Base-by-base conservation (phyloP, 1,140 invertebrate species). In the Spodoptera frugiperda region DNA sequence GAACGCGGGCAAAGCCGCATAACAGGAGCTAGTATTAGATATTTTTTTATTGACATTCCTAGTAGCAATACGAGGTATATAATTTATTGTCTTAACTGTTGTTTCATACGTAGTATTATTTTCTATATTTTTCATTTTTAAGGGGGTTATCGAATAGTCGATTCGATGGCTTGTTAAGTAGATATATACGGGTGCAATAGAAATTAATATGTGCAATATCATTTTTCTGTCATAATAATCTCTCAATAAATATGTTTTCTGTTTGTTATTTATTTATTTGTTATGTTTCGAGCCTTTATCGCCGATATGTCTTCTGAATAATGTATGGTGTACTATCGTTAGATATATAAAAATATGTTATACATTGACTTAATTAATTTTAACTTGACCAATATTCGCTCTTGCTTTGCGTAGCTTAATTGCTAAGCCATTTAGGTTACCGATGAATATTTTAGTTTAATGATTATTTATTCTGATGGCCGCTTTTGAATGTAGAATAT, bases 1-100 rank as follows among this genome's bases (percentile, higher is more conserved):
- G n/a, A n/a, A n/a, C n/a, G n/a, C n/a, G n/a, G n/a, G n/a, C n/a
- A n/a, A n/a, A n/a, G n/a, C n/a, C n/a, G n/a, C n/a, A n/a, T n/a
- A n/a, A n/a, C n/a, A n/a, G n/a, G n/a, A n/a, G n/a, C n/a, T n/a
- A n/a, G n/a, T n/a, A n/a, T n/a, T n/a, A n/a, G n/a, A n/a, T 65
- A 25, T 65, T 48, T 15, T 48, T 61, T 5, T 17, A 30, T 46
- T 21, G 0, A 65, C 57, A 61, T 61, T 61, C 57, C 57, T 61
- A 19, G 57, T 44, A 39, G 57, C n/a, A 61, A 61, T 61, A 61
- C n/a, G 10, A 17, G 33, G 15, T 39, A 57, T 17, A 3, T 39
- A 39, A 39, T 39, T 33, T 30, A 21, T 39, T 39, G 5, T 17
- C 11, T 61, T 44, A 30, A 9, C n/a, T 44, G 3, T 17, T 61